A percentile compares a stretch with the other conserved stretches of the same genome.
phyloP scores from a whole-genome alignment of 1,140 invertebrate species.

The Phthorimaea operculella region DNA sequence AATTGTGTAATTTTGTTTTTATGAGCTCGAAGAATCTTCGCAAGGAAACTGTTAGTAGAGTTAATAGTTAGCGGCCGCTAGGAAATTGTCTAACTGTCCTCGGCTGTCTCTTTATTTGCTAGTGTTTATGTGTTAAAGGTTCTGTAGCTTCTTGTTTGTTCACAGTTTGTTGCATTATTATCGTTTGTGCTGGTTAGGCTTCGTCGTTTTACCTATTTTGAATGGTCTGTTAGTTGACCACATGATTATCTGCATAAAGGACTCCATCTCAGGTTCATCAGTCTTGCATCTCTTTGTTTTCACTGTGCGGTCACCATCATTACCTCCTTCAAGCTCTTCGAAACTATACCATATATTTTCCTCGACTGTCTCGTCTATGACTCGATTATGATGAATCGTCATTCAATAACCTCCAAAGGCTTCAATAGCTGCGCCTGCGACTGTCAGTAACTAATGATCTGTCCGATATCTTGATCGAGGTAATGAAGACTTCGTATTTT shows the following conservation, averaged over 20 bases:
- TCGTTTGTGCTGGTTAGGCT: no score
- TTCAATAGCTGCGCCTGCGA: not conserved
- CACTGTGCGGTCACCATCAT: no score
- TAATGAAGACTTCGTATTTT: conserved; percentile 18
- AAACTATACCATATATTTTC: no score
- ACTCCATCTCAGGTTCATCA: no score
- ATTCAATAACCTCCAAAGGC: conserved; percentile 7
- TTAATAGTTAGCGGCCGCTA: conserved; percentile 10
- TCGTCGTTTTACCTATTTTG: no score
- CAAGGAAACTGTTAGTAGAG: not conserved
- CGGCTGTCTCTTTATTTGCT: not conserved
- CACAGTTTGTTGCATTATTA: no score
- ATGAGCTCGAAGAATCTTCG: not conserved
- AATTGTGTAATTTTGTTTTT: conserved; percentile 20
- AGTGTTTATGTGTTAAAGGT: not conserved
- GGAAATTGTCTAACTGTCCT: conserved; percentile 11
- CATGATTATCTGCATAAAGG: no score
- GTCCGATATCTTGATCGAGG: conserved; percentile 9
- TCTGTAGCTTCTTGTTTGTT: no score
- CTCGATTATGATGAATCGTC: conserved; percentile 10
- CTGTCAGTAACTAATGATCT: conserved; percentile 21
- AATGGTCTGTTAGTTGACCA: no score
- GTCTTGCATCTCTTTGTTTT: no score
- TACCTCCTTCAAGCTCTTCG: no score
- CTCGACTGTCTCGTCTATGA: conserved; percentile 21